Conservation (phyloP, 2,888 invertebrate species). For the Heliconius ismenius region DNA sequence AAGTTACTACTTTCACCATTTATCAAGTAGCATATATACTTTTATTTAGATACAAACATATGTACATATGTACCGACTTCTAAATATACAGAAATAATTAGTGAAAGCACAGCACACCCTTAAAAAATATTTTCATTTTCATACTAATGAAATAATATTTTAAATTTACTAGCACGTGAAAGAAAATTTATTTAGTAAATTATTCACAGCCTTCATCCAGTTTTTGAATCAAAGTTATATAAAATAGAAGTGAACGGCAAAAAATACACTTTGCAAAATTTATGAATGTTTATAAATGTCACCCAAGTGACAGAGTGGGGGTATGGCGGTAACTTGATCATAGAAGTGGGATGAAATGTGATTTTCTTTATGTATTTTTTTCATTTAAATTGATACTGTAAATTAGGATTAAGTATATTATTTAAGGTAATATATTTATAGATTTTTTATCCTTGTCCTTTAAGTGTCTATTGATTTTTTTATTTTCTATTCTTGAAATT, state of each 20-base stretch:
- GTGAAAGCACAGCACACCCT: neutral
- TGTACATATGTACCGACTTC: neutral
- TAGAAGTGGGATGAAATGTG: neutral
- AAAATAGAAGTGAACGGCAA: slow-evolving; percentile 4
- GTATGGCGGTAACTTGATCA: neutral
- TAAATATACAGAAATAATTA: neutral
- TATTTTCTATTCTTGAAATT: no score
- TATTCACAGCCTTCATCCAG: slow-evolving; percentile 1
- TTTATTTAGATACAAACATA: neutral
- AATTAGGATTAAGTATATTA: neutral
- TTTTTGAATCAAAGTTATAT: neutral
- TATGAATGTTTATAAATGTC: slow-evolving; percentile 16
- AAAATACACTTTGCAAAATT: slow-evolving; percentile 18
- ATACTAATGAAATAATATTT: slow-evolving; percentile 2
- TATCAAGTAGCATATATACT: neutral
- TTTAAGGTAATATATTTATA: neutral
- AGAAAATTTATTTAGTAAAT: slow-evolving; percentile 6
- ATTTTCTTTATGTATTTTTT: neutral
- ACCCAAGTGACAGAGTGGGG: slow-evolving; percentile 6
- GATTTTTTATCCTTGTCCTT: no score
- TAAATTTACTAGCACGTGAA: neutral
- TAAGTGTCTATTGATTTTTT: no score
- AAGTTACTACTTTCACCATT: neutral
- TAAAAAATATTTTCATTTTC: neutral
- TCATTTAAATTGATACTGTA: no score